A percentile compares a stretch with the other conserved stretches of the same genome.
These are phyloP conservation scores for Phortica variegata DNA, from an alignment of 1,140 invertebrate species.

Conservation along the genomic window DNA sequence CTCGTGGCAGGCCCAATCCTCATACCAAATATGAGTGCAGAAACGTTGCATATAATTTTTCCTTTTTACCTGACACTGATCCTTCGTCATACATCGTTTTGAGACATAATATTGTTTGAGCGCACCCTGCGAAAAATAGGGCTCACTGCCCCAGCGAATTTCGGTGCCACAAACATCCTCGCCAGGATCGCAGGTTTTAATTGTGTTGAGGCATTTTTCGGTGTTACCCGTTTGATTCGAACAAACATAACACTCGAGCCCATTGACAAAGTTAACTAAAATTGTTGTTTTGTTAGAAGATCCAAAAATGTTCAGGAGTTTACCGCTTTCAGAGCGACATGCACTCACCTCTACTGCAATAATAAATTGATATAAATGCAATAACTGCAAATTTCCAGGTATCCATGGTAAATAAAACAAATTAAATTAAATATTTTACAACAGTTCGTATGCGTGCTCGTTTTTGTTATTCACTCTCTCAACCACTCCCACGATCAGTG, in stretches of 20 bases:
- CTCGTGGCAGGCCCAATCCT: slow-evolving; percentile 96
- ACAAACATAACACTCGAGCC: slow-evolving; percentile 94
- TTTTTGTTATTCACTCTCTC: too few species aligned
- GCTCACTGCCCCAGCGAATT: slow-evolving; percentile 89
- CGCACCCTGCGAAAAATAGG: slow-evolving; percentile 91
- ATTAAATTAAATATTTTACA: too few species aligned
- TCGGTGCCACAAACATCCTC: slow-evolving; percentile 87
- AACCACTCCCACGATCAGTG: too few species aligned
- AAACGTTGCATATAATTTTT: slow-evolving; percentile 67
- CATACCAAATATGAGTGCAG: slow-evolving; percentile 95
- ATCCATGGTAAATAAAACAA: too few species aligned
- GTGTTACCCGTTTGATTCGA: slow-evolving; percentile 87
- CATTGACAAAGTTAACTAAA: slow-evolving; percentile 60
- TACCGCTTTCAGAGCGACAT: too few species aligned
- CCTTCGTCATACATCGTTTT: slow-evolving; percentile 83
- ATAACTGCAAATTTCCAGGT: too few species aligned
- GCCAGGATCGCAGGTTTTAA: slow-evolving; percentile 83
- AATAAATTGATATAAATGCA: too few species aligned
- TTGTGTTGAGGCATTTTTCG: slow-evolving; percentile 91
- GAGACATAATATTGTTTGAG: slow-evolving; percentile 93
- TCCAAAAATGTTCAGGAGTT: too few species aligned
- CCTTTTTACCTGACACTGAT: slow-evolving; percentile 73
- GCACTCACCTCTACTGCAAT: too few species aligned
- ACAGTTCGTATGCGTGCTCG: too few species aligned
- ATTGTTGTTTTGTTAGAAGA: too few species aligned